Percentiles rank a stretch among this genome's conserved stretches.
Evolutionary conservation across 30 jellyfish, hydroid and myxozoan species (phyloP).

Genomic region (Aurelia aurita complex sp. Pacific): DNA sequence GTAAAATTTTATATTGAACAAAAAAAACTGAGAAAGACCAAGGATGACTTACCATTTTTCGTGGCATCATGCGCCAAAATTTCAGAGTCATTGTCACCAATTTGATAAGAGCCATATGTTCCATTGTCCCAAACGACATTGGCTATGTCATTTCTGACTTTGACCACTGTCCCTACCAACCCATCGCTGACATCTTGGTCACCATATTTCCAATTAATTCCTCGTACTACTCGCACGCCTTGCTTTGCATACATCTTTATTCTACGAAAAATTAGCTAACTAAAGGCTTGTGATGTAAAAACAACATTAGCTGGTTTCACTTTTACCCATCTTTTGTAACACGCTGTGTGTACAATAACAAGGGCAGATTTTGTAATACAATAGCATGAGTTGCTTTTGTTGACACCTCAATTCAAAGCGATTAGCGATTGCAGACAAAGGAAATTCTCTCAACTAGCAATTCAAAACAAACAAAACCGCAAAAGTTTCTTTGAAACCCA

Average conservation of each 20-base stretch:
- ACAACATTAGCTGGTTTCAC: no score
- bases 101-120: not conserved
- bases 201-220: not conserved
- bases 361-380: no score
- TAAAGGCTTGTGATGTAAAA: no score
- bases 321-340: no score
- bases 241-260: conserved; percentile 3
- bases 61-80: conserved; percentile 17
- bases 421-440: no score
- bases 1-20: not conserved
- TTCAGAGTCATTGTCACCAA: not conserved
- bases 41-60: conserved; percentile 15
- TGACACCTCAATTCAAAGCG: no score
- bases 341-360: no score
- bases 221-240: conserved; percentile 38
- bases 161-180: conserved; percentile 12
- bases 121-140: conserved; percentile 43
- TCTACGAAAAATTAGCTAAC: no score
- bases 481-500: no score
- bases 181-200: conserved; percentile 40
- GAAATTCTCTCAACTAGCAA: no score
- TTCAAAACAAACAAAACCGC: no score
- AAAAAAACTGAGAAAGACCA: not conserved
- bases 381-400: no score
- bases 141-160: conserved; percentile 8